phyloP scores from a whole-genome alignment of 2,113 vertebrate species.

The Lipophrys pholis region DNA sequence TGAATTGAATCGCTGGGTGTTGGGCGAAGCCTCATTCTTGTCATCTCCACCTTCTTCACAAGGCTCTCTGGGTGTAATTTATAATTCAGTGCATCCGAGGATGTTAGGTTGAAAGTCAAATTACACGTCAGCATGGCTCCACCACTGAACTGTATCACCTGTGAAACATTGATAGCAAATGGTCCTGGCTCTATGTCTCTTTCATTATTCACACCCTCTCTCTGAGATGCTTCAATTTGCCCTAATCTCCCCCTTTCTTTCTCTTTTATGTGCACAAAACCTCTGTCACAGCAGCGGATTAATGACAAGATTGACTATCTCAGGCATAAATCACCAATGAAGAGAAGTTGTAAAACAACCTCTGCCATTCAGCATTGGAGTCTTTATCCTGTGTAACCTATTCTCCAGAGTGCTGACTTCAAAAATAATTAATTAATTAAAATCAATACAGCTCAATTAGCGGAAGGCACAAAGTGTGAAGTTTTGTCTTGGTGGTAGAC shows the following conservation, averaged over 20 bases:
- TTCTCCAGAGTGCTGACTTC: background rate
- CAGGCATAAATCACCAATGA: constrained; percentile 53
- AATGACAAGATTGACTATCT: constrained; percentile 51
- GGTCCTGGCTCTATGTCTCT: constrained; percentile 6
- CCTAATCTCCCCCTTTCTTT: constrained; percentile 28
- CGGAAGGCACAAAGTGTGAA: background rate
- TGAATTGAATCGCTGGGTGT: constrained; percentile 22
- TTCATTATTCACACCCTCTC: constrained; percentile 33
- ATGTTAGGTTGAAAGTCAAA: constrained; percentile 30
- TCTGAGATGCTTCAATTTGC: constrained; percentile 44
- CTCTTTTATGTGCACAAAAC: constrained; percentile 33
- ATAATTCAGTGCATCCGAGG: background rate
- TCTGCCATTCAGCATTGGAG: constrained; percentile 63
- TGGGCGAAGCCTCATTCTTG: background rate
- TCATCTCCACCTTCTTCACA: background rate
- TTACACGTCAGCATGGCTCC: constrained; percentile 31
- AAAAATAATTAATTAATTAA: constrained; percentile 3
- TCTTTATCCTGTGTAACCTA: constrained; percentile 24
- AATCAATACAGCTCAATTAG: constrained; percentile 15
- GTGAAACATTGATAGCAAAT: constrained; percentile 38
- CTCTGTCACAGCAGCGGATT: constrained; percentile 44
- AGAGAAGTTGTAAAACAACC: constrained; percentile 53
- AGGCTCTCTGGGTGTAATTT: constrained; percentile 15
- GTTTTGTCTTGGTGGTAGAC: background rate
- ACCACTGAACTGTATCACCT: constrained; percentile 39